Base-by-base conservation (phyloP, 2,888 invertebrate species). In the Drosophila rubida region DNA sequence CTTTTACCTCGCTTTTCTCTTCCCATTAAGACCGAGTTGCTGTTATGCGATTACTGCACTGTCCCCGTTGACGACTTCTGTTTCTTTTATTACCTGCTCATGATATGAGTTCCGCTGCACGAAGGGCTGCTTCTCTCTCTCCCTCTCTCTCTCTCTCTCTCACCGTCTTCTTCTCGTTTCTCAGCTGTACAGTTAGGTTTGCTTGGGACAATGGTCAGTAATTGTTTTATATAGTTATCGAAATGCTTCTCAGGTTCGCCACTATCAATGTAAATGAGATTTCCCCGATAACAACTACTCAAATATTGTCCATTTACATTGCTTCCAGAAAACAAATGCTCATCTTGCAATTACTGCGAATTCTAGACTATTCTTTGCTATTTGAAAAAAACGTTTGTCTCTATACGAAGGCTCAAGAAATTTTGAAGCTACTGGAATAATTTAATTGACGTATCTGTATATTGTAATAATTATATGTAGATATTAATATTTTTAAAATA, bases 151-250 rank as follows among this genome's bases (percentile, higher is more conserved):
- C n/a, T n/a, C n/a, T n/a, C n/a, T n/a, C n/a, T n/a, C n/a, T n/a
- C n/a, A n/a, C n/a, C n/a, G n/a, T n/a, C n/a, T 11, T 13, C 9
- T 44, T 37, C 42, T 46, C 13, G 14, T 13, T 37, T 37, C 35
- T 61, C 62, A 65, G 53, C 62, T 69, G 59, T 44, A 54, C 64
- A 57, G 64, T 72, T 63, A 45, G 54, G 53, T 46, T 32, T n/a
- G 11, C 46, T 53, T 37, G 48, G 73, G 68, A 83, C 84, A 81
- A 82, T 77, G 84, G 87, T 72, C 80, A 80, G 78, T 80, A 86
- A 78, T 80, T 83, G 80, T 85, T 75, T 80, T 75, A 41, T 22
- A 54, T 44, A 54, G 9, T 7, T 44, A 4, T 32, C 44, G 30
- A 2, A 22, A 19, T 30, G 13, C 11, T 54, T 54, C 54, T 54